Conservation (phyloP, 2,888 invertebrate genomes). For the Agrilus biguttatus region DNA sequence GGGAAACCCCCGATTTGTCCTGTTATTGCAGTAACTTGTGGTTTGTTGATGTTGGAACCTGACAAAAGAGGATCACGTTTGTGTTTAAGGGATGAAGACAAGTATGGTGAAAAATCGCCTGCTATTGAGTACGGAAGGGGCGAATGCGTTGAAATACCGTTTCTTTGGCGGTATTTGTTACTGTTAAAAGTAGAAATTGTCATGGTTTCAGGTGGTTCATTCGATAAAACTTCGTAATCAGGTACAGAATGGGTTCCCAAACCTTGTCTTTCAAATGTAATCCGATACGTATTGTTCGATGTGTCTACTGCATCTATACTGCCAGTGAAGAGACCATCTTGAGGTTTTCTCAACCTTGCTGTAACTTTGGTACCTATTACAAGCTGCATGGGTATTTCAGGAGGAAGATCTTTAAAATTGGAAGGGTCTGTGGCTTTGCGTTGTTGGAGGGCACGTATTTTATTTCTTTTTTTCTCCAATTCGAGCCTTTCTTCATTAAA, state of each 20-base stretch:
- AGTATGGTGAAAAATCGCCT: slow-evolving; percentile 29
- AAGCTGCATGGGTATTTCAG: slow-evolving; percentile 86
- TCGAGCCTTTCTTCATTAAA: slow-evolving; percentile 90
- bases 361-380: slow-evolving; percentile 91
- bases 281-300: slow-evolving; percentile 83
- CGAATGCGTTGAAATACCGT: slow-evolving; percentile 33
- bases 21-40: slow-evolving; percentile 20
- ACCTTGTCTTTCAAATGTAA: slow-evolving; percentile 84
- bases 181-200: slow-evolving; percentile 71
- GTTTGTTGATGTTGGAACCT: slow-evolving; percentile 30
- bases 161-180: slow-evolving; percentile 55
- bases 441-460: slow-evolving; percentile 86
- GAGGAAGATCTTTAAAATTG: slow-evolving; percentile 72
- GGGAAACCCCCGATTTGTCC: slow-evolving; percentile 70
- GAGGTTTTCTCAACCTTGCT: slow-evolving; percentile 78
- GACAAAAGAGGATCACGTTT: slow-evolving; percentile 60
- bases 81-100: slow-evolving; percentile 20
- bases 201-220: slow-evolving; percentile 83
- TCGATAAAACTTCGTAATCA: slow-evolving; percentile 90
- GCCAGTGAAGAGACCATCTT: slow-evolving; percentile 83
- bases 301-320: slow-evolving; percentile 93
- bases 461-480: slow-evolving; percentile 76
- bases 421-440: slow-evolving; percentile 69
- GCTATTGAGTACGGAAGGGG: slow-evolving; percentile 33
- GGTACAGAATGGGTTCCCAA: slow-evolving; percentile 92